Base-by-base conservation (phyloP, 2,113 vertebrate genomes). In the Alligator sinensis region DNA sequence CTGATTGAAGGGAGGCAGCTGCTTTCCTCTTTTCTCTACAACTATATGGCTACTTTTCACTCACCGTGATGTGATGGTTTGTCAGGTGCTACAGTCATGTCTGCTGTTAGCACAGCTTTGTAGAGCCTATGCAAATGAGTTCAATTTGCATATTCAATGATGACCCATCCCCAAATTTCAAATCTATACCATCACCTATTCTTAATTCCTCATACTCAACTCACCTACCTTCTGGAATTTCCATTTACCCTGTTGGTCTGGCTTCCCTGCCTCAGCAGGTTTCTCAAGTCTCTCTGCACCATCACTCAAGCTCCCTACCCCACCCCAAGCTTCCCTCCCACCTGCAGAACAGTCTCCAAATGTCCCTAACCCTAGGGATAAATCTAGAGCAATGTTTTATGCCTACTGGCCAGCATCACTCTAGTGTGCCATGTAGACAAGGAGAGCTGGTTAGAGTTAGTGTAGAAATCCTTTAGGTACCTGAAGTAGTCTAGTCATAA, bases 11-110 rank as follows among this genome's bases (percentile, higher is more conserved):
- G 70, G 4, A 63, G 79, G n/a, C 38, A 80, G 55, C 2, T 13
- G 21, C 8, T 34, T 75, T 64, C 77, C 22, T 27, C n/a, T 11
- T 30, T 0, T 0, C 4, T 18, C 27, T 84, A 22, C 15, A 34
- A 19, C 63, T 21, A 66, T 2, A 19, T 19, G 58, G 76, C 76
- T 59, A 55, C 28, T 28, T 13, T 58, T 30, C 19, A 30, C 28
- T 59, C 57, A 14, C 28, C 54, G 19, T n/a, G 55, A n/a, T n/a
- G 27, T n/a, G 75, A n/a, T 58, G 47, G 15, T 47, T 6, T 74
- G 30, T 70, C 38, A 8, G 47, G 19, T 27, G 27, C 16, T 21
- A 17, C 62, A 80, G 61, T 17, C 47, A 47, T 47, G 47, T 34
- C 19, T 38, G 24, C 28, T 80, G 13, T 79, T 38, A 54, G 61